Percentiles rank a stretch among this genome's conserved stretches.
Conservation (phyloP, 2,797 vertebrate genomes). For the Rhadinocentrus ornatus region DNA sequence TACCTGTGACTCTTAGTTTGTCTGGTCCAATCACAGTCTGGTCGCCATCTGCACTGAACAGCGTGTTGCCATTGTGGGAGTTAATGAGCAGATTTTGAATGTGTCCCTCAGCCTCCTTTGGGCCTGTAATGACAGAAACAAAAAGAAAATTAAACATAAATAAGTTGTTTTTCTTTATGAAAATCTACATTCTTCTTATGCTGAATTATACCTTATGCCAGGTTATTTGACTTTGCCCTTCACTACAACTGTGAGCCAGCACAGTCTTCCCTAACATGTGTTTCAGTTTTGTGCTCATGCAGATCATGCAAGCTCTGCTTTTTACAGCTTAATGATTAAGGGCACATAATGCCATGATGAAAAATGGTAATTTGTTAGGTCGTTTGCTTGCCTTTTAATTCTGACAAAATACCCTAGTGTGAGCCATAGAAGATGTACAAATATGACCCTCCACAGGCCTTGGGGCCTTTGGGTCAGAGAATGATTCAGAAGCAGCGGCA, state of each 20-base stretch:
- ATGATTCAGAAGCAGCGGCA: slow-evolving; percentile 64
- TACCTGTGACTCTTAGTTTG: slow-evolving; percentile 95
- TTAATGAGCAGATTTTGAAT: slow-evolving; percentile 87
- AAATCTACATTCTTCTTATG: slow-evolving; percentile 10
- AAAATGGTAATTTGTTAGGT: slow-evolving; percentile 69
- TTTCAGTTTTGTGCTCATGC: slow-evolving; percentile 41
- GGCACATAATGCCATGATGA: slow-evolving; percentile 65
- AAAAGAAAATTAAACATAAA: slow-evolving; percentile 15
- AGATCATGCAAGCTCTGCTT: slow-evolving; percentile 36
- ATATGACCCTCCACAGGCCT: slow-evolving; percentile 65
- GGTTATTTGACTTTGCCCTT: slow-evolving; percentile 21
- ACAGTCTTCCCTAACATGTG: slow-evolving; percentile 55
- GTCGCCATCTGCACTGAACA: slow-evolving; percentile 89
- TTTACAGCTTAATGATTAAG: slow-evolving; percentile 62
- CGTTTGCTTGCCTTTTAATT: slow-evolving; percentile 79
- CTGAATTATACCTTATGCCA: neutral
- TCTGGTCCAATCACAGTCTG: slow-evolving; percentile 88
- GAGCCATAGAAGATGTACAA: slow-evolving; percentile 72
- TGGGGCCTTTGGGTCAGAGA: slow-evolving; percentile 65
- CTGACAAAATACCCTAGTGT: slow-evolving; percentile 66
- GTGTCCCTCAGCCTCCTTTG: slow-evolving; percentile 86
- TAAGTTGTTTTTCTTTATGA: slow-evolving; percentile 1
- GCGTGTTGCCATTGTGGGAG: slow-evolving; percentile 84
- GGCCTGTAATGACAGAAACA: slow-evolving; percentile 82
- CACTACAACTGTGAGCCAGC: slow-evolving; percentile 30